Conservation (phyloP, 2,888 invertebrate species). For the Synanthedon myopaeformis region DNA sequence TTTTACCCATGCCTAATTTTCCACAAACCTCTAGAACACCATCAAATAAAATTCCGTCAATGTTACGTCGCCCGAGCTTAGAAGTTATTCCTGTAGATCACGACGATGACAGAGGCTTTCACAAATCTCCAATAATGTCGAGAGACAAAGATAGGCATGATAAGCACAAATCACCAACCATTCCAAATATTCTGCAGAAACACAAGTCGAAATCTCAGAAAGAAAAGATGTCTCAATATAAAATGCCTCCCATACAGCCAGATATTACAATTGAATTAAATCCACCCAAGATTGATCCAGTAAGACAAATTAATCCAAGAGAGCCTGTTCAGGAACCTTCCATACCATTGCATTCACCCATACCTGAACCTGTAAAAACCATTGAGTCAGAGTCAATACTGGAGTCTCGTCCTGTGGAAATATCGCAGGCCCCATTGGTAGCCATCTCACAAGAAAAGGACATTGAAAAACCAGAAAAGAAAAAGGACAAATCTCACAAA, state of each 20-base stretch:
- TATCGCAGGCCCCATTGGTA: conserved; percentile 21
- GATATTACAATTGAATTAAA: conserved; percentile 73
- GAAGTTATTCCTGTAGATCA: conserved; percentile 66
- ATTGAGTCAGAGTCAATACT: conserved; percentile 18
- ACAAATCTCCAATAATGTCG: conserved; percentile 36
- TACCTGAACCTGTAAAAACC: conserved; percentile 13
- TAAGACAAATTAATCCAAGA: conserved; percentile 29
- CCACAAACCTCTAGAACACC: conserved; percentile 72
- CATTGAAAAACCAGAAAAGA: conserved; percentile 53
- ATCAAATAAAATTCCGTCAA: conserved; percentile 68
- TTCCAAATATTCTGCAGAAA: conserved; percentile 62
- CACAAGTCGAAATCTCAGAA: conserved; percentile 55
- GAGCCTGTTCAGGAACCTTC: conserved; percentile 20
- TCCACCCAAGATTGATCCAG: conserved; percentile 48
- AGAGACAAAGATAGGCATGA: conserved; percentile 56
- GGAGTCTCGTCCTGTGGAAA: conserved; percentile 22
- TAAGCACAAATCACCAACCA: conserved; percentile 62
- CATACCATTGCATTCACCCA: conserved; percentile 24
- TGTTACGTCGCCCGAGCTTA: conserved; percentile 71
- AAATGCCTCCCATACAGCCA: conserved; percentile 63
- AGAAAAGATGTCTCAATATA: conserved; percentile 55
- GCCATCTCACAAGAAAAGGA: conserved; percentile 40
- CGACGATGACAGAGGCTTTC: conserved; percentile 52
- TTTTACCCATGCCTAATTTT: conserved; percentile 63
- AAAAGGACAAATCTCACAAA: conserved; percentile 74